Conservation (phyloP, 1,140 invertebrate genomes). For the Oreohelix idahoensis region DNA sequence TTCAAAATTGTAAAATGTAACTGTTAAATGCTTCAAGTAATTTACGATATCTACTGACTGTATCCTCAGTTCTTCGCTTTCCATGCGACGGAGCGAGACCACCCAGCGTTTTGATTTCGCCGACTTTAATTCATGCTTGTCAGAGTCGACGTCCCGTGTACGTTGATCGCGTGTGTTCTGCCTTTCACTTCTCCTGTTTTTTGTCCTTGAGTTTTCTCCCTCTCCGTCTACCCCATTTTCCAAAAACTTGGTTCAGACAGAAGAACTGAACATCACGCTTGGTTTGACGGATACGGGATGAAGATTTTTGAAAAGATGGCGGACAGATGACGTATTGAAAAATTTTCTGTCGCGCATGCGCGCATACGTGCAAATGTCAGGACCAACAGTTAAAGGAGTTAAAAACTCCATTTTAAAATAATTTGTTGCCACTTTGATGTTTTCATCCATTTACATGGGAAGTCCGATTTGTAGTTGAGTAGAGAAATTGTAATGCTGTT, state of each 20-base stretch:
- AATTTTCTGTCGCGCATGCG: neutral
- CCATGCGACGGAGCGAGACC: neutral
- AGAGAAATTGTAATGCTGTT: no score
- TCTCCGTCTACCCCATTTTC: no score
- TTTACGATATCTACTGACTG: neutral
- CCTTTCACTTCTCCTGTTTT: neutral
- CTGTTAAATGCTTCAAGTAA: neutral
- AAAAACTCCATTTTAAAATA: no score
- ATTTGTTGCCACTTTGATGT: no score
- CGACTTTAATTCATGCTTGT: neutral
- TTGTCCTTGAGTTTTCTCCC: no score
- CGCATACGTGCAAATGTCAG: neutral
- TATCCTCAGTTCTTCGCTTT: neutral
- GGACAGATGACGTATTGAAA: neutral
- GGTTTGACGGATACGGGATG: neutral
- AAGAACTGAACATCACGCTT: neutral
- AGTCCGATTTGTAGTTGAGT: no score
- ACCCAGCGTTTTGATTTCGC: neutral
- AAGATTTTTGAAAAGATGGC: conserved; percentile 4
- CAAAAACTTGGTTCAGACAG: neutral
- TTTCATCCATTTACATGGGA: no score
- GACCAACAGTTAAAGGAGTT: neutral
- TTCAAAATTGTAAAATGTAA: no score
- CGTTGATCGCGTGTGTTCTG: neutral
- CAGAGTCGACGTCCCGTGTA: neutral